These are phyloP conservation scores for Meteorus sp. DNA, from an alignment of 1,140 invertebrate species.

Conservation along the genomic window DNA sequence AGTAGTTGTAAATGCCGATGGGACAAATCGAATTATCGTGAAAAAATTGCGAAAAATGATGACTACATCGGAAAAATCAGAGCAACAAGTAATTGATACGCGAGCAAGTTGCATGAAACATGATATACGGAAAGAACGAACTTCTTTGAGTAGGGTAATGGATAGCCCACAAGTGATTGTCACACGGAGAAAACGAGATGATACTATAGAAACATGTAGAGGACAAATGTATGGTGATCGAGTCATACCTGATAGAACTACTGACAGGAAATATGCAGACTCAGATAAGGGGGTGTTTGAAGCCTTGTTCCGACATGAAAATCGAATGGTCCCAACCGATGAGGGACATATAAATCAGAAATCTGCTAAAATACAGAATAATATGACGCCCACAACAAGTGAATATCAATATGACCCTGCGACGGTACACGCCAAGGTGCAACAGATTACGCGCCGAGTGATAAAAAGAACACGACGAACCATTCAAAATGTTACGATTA, in stretches of 20 bases:
- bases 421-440: conserved; percentile 73
- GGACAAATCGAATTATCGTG: conserved; percentile 78
- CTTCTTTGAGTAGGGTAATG: conserved; percentile 68
- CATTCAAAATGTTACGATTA: conserved; percentile 72
- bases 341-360: conserved; percentile 39
- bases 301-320: conserved; percentile 61
- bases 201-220: conserved; percentile 63
- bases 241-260: conserved; percentile 61
- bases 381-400: conserved; percentile 47
- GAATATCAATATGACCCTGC: conserved; percentile 61
- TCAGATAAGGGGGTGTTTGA: conserved; percentile 69
- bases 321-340: conserved; percentile 52
- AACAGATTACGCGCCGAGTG: conserved; percentile 76
- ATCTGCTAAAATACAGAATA: conserved; percentile 38
- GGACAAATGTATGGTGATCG: conserved; percentile 66
- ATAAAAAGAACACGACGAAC: conserved; percentile 74
- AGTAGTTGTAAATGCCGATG: conserved; percentile 77
- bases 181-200: conserved; percentile 65
- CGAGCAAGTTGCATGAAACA: conserved; percentile 52
- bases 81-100: conserved; percentile 53
- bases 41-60: conserved; percentile 62
- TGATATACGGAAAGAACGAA: conserved; percentile 57
- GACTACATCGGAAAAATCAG: conserved; percentile 56
- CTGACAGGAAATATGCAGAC: conserved; percentile 64
- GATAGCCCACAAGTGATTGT: conserved; percentile 67